Conservation (phyloP, 2,797 vertebrate genomes). For the Coracias cyanogaster region DNA sequence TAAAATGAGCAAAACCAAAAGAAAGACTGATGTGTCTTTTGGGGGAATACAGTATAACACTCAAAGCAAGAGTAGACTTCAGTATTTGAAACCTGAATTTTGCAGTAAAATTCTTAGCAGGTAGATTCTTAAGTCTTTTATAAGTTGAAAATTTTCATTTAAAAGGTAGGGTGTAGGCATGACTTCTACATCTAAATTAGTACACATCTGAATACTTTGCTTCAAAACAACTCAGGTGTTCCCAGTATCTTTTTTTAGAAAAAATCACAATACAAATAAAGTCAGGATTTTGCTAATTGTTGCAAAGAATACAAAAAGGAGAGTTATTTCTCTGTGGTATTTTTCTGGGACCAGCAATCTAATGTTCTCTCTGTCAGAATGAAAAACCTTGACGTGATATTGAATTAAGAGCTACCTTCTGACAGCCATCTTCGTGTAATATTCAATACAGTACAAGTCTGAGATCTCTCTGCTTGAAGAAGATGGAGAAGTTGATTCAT, state of each 20-base stretch:
- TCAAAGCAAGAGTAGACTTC: background rate
- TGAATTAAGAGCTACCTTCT: slow-evolving; percentile 60
- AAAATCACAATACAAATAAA: slow-evolving; percentile 2
- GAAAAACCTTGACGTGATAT: slow-evolving; percentile 55
- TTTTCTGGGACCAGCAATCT: background rate
- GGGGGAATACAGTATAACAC: background rate
- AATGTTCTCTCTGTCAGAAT: slow-evolving; percentile 25
- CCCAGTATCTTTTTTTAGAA: background rate
- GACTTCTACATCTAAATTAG: background rate
- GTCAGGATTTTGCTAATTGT: background rate
- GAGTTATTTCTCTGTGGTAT: background rate
- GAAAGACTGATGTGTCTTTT: background rate
- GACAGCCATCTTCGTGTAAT: slow-evolving; percentile 56
- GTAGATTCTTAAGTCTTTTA: background rate
- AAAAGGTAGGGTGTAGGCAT: background rate
- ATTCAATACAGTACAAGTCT: slow-evolving; percentile 57
- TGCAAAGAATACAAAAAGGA: background rate
- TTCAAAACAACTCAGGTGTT: background rate
- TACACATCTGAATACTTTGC: background rate
- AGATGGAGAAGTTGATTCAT: slow-evolving; percentile 67
- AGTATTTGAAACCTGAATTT: background rate
- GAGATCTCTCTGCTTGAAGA: slow-evolving; percentile 58
- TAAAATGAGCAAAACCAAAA: background rate
- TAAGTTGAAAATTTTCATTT: background rate
- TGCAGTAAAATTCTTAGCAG: background rate